Conservation (phyloP, 2,797 vertebrate genomes). For the Hoplostethus atlanticus region DNA sequence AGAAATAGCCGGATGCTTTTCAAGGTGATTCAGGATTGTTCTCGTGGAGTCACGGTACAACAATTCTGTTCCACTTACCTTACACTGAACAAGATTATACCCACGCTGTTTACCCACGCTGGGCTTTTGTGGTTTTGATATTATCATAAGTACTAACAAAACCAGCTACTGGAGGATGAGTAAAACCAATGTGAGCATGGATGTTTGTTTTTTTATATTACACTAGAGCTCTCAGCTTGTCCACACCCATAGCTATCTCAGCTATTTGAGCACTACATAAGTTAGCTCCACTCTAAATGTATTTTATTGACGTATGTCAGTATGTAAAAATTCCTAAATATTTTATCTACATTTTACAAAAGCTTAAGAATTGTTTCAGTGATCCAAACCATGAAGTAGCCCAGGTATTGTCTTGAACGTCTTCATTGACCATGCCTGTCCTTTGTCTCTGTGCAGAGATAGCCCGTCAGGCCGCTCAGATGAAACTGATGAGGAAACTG, state of each 20-base stretch:
- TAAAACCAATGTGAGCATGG: neutral
- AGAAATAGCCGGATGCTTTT: constrained; percentile 25
- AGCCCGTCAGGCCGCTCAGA: constrained; percentile 96
- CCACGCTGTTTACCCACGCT: too few relatives aligned
- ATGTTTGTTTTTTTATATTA: neutral
- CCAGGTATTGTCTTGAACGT: constrained; percentile 10
- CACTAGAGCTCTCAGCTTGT: neutral
- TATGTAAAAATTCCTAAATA: constrained; percentile 1
- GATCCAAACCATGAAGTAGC: too few relatives aligned
- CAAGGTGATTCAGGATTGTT: neutral
- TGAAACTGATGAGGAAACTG: constrained; percentile 98
- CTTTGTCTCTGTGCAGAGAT: constrained; percentile 88
- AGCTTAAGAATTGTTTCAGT: neutral
- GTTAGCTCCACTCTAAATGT: neutral
- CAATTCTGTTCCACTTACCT: too few relatives aligned
- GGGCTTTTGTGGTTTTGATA: constrained; percentile 13
- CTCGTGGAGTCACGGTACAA: too few relatives aligned
- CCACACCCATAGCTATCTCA: too few relatives aligned
- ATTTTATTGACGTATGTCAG: neutral
- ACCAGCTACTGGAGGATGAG: neutral
- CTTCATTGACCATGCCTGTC: constrained; percentile 28
- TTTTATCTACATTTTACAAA: constrained; percentile 1
- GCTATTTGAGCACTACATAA: neutral
- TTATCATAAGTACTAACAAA: neutral
- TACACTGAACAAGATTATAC: too few relatives aligned